Evolutionary conservation across 2,113 vertebrate genomes (phyloP).

Genomic region (Pelodiscus sinensis): DNA sequence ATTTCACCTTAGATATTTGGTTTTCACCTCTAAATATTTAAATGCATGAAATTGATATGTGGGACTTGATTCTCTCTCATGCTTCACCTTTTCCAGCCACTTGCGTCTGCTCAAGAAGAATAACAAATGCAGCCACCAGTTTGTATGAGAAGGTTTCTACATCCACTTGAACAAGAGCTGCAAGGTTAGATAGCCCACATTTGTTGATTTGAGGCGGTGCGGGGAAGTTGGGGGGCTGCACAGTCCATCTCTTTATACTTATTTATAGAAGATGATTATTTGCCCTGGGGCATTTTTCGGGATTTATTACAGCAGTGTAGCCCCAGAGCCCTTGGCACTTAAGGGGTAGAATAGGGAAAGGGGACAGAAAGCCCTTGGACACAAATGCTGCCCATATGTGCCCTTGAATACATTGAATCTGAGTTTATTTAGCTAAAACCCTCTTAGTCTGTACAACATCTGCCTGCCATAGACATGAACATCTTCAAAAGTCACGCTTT

Average conservation of each 20-base stretch:
- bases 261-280: background rate
- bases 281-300: background rate
- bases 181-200: background rate
- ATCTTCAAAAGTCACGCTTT: background rate
- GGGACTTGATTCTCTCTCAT: background rate
- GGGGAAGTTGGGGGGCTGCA: background rate
- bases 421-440: background rate
- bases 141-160: rapidly evolving
- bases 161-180: background rate
- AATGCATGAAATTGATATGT: rapidly evolving
- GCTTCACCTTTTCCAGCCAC: background rate
- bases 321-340: background rate
- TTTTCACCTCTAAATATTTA: background rate
- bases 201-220: background rate
- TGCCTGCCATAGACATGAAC: background rate
- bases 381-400: background rate
- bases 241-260: background rate
- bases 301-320: background rate
- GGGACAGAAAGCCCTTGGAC: background rate
- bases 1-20: rapidly evolving
- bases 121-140: rapidly evolving
- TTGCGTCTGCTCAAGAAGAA: rapidly evolving
- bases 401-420: rapidly evolving
- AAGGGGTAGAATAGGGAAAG: too few species aligned
- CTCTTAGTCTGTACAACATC: background rate